These are phyloP conservation scores for Morone saxatilis DNA, from an alignment of 2,113 vertebrate genomes.

Conservation along the genomic window DNA sequence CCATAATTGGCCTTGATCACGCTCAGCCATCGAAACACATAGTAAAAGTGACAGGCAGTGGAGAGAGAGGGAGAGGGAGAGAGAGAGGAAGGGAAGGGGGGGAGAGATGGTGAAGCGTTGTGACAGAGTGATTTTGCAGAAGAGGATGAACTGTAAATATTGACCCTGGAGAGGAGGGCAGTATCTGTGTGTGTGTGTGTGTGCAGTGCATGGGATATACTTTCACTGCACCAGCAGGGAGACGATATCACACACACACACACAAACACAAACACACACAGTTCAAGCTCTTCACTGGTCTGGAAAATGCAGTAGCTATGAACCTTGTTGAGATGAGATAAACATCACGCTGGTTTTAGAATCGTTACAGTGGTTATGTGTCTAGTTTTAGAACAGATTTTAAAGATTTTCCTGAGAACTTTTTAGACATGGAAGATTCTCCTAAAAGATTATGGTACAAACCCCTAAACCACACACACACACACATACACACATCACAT, in stretches of 20 bases:
- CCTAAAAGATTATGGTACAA: neutral
- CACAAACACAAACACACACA: conserved; percentile 16
- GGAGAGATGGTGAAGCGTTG: conserved; percentile 52
- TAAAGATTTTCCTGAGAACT: neutral
- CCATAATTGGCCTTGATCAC: conserved; percentile 72
- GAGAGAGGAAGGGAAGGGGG: neutral
- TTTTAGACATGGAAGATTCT: neutral
- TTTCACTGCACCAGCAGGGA: conserved; percentile 46
- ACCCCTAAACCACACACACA: neutral
- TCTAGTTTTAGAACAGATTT: neutral
- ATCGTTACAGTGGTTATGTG: neutral
- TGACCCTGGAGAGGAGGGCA: conserved; percentile 67
- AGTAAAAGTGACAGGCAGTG: conserved; percentile 69
- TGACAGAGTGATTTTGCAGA: conserved; percentile 68
- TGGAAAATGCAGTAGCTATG: conserved; percentile 38
- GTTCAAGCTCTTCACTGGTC: conserved; percentile 16
- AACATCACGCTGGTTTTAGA: conserved; percentile 11
- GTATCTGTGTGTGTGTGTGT: conserved; percentile 6
- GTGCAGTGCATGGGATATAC: neutral
- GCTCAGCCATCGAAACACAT: conserved; percentile 67
- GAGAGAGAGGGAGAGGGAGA: conserved; percentile 8
- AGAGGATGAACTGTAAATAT: conserved; percentile 80
- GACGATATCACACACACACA: conserved; percentile 26
- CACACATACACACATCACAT: neutral
- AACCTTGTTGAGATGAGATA: conserved; percentile 20